A percentile compares a stretch with the other conserved stretches of the same genome.
Conservation (phyloP, 2,888 invertebrate species). For the Campoletis raptor region DNA sequence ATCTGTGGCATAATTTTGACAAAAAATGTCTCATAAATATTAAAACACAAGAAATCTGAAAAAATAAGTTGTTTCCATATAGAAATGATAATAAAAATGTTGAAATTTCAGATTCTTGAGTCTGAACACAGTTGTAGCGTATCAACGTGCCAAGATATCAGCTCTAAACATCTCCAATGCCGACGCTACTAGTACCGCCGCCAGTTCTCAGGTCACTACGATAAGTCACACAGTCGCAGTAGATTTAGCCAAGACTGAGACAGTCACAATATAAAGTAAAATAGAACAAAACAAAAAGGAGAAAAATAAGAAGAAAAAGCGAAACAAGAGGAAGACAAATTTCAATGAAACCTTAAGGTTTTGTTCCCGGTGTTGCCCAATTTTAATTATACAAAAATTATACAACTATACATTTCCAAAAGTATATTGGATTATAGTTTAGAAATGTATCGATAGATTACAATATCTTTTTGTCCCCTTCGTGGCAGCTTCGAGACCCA, state of each 20-base stretch:
- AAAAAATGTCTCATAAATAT: not conserved
- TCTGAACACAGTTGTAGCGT: slow-evolving; percentile 95
- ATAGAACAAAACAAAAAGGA: not conserved
- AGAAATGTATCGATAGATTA: not conserved
- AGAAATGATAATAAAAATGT: not conserved
- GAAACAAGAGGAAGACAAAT: not conserved
- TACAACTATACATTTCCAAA: not conserved
- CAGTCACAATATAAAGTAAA: slow-evolving; percentile 64
- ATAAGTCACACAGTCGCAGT: slow-evolving; percentile 86
- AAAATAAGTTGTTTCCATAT: slow-evolving; percentile 59
- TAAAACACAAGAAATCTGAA: not conserved
- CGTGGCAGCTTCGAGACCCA: not conserved
- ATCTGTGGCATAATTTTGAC: not conserved
- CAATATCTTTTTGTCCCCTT: not conserved
- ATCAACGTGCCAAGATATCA: slow-evolving; percentile 95
- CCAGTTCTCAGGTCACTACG: slow-evolving; percentile 80
- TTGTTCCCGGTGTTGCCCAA: slow-evolving; percentile 13
- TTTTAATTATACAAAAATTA: slow-evolving; percentile 3
- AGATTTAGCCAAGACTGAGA: slow-evolving; percentile 82
- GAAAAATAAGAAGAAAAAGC: not conserved
- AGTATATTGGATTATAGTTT: slow-evolving; percentile 12
- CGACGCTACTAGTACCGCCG: slow-evolving; percentile 39
- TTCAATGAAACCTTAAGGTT: not conserved
- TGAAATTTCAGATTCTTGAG: slow-evolving; percentile 90
- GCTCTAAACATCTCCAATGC: slow-evolving; percentile 90